A percentile compares a stretch with the other conserved stretches of the same genome.
These are phyloP conservation scores for Rutpela maculata DNA, from an alignment of 2,888 invertebrate species.

Conservation along the genomic window DNA sequence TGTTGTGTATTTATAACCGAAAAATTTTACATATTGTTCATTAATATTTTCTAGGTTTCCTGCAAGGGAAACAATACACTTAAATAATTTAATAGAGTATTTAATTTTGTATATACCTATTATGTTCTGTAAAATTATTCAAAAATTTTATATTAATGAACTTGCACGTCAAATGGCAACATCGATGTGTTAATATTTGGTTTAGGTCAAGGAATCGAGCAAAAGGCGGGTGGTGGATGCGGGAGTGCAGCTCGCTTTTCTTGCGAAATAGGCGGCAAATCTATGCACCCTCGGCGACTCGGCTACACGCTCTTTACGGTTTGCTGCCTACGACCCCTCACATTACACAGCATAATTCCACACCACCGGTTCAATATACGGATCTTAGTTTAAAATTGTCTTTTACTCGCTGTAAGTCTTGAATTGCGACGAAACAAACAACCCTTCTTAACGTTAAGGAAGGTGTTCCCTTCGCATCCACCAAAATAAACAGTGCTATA, in stretches of 20 bases:
- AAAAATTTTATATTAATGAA: not conserved
- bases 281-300: slow-evolving; percentile 73
- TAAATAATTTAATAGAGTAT: not conserved
- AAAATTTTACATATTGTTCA: too few species aligned
- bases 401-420: slow-evolving; percentile 37
- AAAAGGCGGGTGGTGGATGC: slow-evolving; percentile 33
- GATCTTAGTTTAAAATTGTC: slow-evolving; percentile 47
- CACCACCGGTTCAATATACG: slow-evolving; percentile 55
- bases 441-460: slow-evolving; percentile 24
- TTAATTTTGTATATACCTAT: not conserved
- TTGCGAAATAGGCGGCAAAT: slow-evolving; percentile 73
- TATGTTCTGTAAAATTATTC: not conserved
- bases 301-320: slow-evolving; percentile 71
- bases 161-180: slow-evolving; percentile 20
- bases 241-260: slow-evolving; percentile 55
- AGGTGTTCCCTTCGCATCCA: slow-evolving; percentile 8
- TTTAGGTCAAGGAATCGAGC: slow-evolving; percentile 52
- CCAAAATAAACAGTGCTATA: slow-evolving; percentile 9
- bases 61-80: too few species aligned
- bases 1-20: too few species aligned
- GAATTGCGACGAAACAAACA: slow-evolving; percentile 33
- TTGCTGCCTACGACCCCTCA: slow-evolving; percentile 73
- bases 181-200: slow-evolving; percentile 48
- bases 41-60: too few species aligned
- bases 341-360: slow-evolving; percentile 72